Conservation (phyloP, 2,888 invertebrate species). For the Mystacides longicornis region DNA sequence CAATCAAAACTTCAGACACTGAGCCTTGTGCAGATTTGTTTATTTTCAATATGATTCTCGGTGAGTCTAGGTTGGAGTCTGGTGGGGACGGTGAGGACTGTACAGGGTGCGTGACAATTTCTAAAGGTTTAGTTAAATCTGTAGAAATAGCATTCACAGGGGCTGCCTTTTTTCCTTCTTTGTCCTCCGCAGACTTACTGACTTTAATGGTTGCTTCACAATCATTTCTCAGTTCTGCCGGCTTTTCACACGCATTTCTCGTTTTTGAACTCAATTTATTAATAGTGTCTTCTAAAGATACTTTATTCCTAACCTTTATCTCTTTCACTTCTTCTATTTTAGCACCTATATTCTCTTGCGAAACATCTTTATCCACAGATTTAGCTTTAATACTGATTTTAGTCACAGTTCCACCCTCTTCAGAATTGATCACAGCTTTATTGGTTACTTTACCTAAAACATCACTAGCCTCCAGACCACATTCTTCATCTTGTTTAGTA, state of each 20-base stretch:
- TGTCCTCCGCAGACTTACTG: neutral
- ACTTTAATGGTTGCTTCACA: neutral
- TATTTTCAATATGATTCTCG: constrained; percentile 57
- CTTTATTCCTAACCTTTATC: constrained; percentile 11
- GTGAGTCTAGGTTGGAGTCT: constrained; percentile 46
- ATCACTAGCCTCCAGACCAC: neutral
- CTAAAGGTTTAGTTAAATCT: constrained; percentile 38
- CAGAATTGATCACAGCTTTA: neutral
- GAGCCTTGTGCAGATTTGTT: constrained; percentile 53
- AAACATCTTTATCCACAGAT: constrained; percentile 11
- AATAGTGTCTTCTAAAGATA: constrained; percentile 7
- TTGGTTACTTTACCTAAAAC: neutral
- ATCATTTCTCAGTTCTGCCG: neutral
- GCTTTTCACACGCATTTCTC: constrained; percentile 25
- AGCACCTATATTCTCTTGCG: neutral
- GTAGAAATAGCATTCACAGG: constrained; percentile 38
- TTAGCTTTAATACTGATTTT: constrained; percentile 27
- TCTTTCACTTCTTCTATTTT: constrained; percentile 4
- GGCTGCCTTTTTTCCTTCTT: too few relatives aligned
- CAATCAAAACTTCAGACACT: constrained; percentile 44
- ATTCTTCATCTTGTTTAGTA: constrained; percentile 26
- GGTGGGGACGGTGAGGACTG: constrained; percentile 34
- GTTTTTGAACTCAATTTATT: constrained; percentile 27
- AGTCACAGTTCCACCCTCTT: neutral
- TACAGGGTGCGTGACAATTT: constrained; percentile 38